Evolutionary conservation across 2,113 vertebrate genomes (phyloP).

Genomic region (Dasypus novemcinctus): DNA sequence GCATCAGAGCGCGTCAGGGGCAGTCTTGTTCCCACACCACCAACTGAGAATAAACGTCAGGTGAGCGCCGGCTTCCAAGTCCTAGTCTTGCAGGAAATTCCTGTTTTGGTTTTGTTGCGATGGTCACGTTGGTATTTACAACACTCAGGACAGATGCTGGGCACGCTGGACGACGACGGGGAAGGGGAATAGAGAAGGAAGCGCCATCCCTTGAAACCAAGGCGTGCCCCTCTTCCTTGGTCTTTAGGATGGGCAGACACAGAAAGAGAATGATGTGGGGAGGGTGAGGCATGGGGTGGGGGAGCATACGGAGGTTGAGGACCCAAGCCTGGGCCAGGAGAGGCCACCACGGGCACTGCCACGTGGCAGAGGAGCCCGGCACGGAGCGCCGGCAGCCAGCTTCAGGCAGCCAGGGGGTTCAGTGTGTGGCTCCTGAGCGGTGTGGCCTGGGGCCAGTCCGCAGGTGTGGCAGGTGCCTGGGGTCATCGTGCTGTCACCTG

Average conservation of each 20-base stretch:
- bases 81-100: rapidly evolving
- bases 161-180: neutral
- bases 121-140: neutral
- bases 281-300: rapidly evolving
- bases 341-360: too few relatives aligned
- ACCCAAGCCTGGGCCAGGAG: rapidly evolving
- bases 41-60: neutral
- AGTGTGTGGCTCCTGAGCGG: too few relatives aligned
- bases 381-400: too few relatives aligned
- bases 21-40: neutral
- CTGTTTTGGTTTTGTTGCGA: neutral
- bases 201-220: too few relatives aligned
- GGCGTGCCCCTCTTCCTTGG: rapidly evolving
- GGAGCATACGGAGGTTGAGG: rapidly evolving
- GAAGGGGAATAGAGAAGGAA: neutral
- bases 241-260: too few relatives aligned
- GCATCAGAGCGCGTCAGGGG: rapidly evolving
- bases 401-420: too few relatives aligned
- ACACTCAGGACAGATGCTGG: rapidly evolving
- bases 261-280: rapidly evolving
- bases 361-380: too few relatives aligned
- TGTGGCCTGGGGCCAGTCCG: rapidly evolving
- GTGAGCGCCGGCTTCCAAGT: neutral
- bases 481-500: too few relatives aligned
- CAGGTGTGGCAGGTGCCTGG: too few relatives aligned